Evolutionary conservation across 1,140 invertebrate species (phyloP).

Genomic region (Drosophila orena): DNA sequence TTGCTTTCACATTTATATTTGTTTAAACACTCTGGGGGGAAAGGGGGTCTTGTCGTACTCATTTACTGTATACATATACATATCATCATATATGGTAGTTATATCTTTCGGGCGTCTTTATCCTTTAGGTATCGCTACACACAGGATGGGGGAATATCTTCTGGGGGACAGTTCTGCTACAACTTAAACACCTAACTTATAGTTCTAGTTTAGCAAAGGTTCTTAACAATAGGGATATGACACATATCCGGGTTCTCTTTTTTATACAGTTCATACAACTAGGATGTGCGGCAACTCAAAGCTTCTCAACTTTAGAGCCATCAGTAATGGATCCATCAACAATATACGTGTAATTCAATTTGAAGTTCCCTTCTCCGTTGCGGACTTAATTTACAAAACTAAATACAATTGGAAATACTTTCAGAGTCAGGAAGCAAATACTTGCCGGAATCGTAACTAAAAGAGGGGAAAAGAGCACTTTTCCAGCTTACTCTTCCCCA

Average conservation of each 20-base stretch:
- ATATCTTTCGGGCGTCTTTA: slow-evolving; percentile 18
- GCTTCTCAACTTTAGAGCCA: slow-evolving; percentile 1
- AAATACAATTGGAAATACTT: slow-evolving; percentile 29
- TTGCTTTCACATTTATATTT: slow-evolving; percentile 78
- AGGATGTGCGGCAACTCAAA: slow-evolving; percentile 8
- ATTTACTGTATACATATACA: slow-evolving; percentile 49
- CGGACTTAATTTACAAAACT: slow-evolving; percentile 41
- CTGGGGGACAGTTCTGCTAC: slow-evolving; percentile 30
- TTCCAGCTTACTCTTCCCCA: slow-evolving; percentile 9
- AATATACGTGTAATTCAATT: slow-evolving; percentile 25
- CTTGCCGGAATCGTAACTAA: slow-evolving; percentile 35
- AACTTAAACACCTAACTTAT: slow-evolving; percentile 43
- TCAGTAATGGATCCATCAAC: slow-evolving; percentile 39
- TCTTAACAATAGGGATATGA: slow-evolving; percentile 36
- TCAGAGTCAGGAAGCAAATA: slow-evolving; percentile 38
- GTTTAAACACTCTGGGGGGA: slow-evolving; percentile 70
- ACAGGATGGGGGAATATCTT: slow-evolving; percentile 19
- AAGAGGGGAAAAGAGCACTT: slow-evolving; percentile 7
- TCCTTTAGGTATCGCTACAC: slow-evolving; percentile 23
- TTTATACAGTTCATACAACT: slow-evolving; percentile 45
- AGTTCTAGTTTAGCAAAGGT: slow-evolving; percentile 41
- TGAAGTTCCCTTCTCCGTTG: not conserved
- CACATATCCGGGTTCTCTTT: slow-evolving; percentile 23
- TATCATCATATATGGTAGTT: slow-evolving; percentile 49
- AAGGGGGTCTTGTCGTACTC: slow-evolving; percentile 28